Conservation (phyloP, 2,113 vertebrate genomes). For the Melanocharis versteri region DNA sequence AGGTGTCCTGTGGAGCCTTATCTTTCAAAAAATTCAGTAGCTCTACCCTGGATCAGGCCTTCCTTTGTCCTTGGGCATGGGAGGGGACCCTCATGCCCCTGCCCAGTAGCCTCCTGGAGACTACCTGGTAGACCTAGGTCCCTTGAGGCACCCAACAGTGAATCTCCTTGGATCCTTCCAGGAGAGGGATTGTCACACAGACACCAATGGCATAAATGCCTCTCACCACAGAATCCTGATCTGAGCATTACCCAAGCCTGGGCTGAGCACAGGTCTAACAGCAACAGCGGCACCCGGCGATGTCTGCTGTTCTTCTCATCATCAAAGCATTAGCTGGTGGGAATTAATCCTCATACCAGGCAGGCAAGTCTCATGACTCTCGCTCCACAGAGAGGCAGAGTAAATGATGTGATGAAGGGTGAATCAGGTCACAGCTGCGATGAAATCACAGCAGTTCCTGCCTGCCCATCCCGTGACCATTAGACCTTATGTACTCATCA, state of each 20-base stretch:
- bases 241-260: not conserved
- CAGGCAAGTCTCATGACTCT: not conserved
- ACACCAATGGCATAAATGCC: not conserved
- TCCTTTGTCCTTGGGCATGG: not conserved
- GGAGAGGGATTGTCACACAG: not conserved
- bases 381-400: not conserved
- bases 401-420: not conserved
- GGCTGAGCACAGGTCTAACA: not conserved
- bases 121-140: not conserved
- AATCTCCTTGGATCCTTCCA: not conserved
- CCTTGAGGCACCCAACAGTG: not conserved
- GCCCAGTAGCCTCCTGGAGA: accelerated
- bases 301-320: not conserved
- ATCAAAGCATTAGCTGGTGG: not conserved
- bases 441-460: conserved; percentile 20
- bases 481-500: conserved; percentile 1
- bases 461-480: not conserved
- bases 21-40: not conserved
- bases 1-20: not conserved
- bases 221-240: not conserved
- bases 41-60: not conserved
- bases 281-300: accelerated
- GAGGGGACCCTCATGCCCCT: not conserved
- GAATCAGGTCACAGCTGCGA: not conserved
- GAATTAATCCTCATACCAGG: conserved; percentile 10